phyloP scores from a whole-genome alignment of 2,797 vertebrate species.

The Telmatherina bonti region DNA sequence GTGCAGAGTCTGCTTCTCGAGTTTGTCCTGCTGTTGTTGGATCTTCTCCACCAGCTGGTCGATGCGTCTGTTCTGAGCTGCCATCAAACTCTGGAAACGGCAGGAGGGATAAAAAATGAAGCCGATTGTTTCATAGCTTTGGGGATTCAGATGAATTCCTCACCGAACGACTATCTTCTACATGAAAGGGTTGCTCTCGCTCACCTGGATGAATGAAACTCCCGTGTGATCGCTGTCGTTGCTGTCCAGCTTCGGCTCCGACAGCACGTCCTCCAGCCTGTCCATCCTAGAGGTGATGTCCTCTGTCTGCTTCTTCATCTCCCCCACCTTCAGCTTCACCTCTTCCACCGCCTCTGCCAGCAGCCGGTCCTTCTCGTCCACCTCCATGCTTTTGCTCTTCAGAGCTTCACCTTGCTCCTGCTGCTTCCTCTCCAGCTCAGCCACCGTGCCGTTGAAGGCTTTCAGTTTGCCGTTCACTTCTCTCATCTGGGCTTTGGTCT shows the following conservation, averaged over 20 bases:
- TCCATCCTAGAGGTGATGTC: slow-evolving; percentile 78
- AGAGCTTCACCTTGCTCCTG: slow-evolving; percentile 60
- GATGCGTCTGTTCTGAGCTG: slow-evolving; percentile 87
- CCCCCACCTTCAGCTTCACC: slow-evolving; percentile 75
- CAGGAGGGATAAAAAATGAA: background rate
- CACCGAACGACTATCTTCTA: background rate
- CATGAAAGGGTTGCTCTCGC: background rate
- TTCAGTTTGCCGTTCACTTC: slow-evolving; percentile 84
- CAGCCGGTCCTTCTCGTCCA: slow-evolving; percentile 62
- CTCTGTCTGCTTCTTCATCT: slow-evolving; percentile 75
- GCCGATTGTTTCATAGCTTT: slow-evolving; percentile 6
- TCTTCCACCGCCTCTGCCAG: slow-evolving; percentile 62
- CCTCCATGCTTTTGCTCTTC: slow-evolving; percentile 53
- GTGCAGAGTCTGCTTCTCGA: slow-evolving; percentile 92
- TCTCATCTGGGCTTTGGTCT: slow-evolving; percentile 87
- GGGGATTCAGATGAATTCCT: background rate
- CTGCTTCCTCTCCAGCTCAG: slow-evolving; percentile 72
- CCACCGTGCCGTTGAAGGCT: slow-evolving; percentile 83
- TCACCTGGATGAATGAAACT: slow-evolving; percentile 86
- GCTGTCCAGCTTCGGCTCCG: slow-evolving; percentile 56
- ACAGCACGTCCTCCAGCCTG: slow-evolving; percentile 80
- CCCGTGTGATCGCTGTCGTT: slow-evolving; percentile 73
- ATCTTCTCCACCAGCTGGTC: slow-evolving; percentile 92
- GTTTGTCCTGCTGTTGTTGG: slow-evolving; percentile 91
- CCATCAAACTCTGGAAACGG: slow-evolving; percentile 83